These are phyloP conservation scores for Procavia capensis DNA, from an alignment of 2,113 vertebrate genomes.

Conservation along the genomic window DNA sequence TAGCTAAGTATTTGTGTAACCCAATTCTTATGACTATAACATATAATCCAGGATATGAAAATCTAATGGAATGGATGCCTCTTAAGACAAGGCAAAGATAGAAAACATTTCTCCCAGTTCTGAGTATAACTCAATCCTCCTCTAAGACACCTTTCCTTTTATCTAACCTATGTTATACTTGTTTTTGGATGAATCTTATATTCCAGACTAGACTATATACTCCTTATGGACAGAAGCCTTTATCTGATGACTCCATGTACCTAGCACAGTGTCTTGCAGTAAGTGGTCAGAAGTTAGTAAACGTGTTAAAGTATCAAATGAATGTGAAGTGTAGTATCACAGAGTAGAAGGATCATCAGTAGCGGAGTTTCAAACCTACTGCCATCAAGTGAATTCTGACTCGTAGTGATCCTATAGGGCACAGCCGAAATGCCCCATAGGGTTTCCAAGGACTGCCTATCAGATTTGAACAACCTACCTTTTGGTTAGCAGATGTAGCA, in stretches of 20 bases:
- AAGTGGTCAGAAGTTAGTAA: background rate
- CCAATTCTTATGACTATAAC: too few relatives aligned
- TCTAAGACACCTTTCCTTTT: background rate
- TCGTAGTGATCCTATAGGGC: too few relatives aligned
- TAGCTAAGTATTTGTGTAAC: background rate
- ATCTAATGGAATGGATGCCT: background rate
- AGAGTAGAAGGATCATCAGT: too few relatives aligned
- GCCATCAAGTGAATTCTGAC: too few relatives aligned
- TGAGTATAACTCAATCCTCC: background rate
- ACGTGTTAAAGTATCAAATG: background rate
- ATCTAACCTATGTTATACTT: too few relatives aligned
- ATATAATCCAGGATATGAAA: background rate
- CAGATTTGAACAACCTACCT: too few relatives aligned
- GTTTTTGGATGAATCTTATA: background rate
- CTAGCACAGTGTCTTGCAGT: background rate
- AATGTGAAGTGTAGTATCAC: background rate
- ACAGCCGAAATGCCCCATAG: too few relatives aligned
- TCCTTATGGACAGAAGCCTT: background rate
- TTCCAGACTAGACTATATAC: background rate
- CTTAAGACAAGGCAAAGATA: background rate
- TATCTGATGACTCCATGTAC: background rate
- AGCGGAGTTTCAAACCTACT: too few relatives aligned
- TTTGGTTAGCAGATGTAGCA: too few relatives aligned
- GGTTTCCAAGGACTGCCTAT: too few relatives aligned
- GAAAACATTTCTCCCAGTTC: background rate